A percentile compares a stretch with the other conserved stretches of the same genome.
Conservation (phyloP, 2,888 invertebrate species). For the Mechanitis mazaeus region DNA sequence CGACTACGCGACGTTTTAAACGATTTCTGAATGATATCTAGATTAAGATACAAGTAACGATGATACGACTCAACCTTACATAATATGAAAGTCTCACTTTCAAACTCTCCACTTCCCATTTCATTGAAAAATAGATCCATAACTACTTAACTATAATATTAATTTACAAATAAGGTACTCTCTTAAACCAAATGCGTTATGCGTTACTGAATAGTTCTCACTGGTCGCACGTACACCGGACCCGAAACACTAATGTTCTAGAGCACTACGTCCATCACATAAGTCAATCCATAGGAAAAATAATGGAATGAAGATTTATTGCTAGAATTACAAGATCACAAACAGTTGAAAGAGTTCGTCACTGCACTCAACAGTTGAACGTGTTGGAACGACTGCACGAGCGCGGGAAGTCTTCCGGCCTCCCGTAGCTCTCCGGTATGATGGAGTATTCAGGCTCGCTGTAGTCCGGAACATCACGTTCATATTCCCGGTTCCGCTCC, state of each 20-base stretch:
- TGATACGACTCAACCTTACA: slow-evolving; percentile 36
- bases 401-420: slow-evolving; percentile 59
- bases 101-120: slow-evolving; percentile 48
- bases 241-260: slow-evolving; percentile 61
- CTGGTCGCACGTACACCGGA: slow-evolving; percentile 55
- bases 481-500: slow-evolving; percentile 55
- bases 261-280: slow-evolving; percentile 67
- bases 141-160: slow-evolving; percentile 68
- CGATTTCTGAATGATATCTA: neutral
- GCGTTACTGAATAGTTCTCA: slow-evolving; percentile 62
- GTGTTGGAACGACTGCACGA: slow-evolving; percentile 70
- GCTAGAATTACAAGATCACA: slow-evolving; percentile 77
- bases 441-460: slow-evolving; percentile 73
- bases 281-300: slow-evolving; percentile 59
- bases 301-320: slow-evolving; percentile 77
- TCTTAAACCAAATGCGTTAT: slow-evolving; percentile 65
- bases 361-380: slow-evolving; percentile 70
- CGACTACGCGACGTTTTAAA: slow-evolving; percentile 9
- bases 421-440: slow-evolving; percentile 62
- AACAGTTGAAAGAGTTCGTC: slow-evolving; percentile 55
- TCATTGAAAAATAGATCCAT: slow-evolving; percentile 74
- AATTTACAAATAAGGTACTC: slow-evolving; percentile 75
- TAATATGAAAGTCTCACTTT: slow-evolving; percentile 69
- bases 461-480: slow-evolving; percentile 55
- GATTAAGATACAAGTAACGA: slow-evolving; percentile 20